Conservation (phyloP, 1,140 invertebrate species). For the Teleogryllus occipitalis region DNA sequence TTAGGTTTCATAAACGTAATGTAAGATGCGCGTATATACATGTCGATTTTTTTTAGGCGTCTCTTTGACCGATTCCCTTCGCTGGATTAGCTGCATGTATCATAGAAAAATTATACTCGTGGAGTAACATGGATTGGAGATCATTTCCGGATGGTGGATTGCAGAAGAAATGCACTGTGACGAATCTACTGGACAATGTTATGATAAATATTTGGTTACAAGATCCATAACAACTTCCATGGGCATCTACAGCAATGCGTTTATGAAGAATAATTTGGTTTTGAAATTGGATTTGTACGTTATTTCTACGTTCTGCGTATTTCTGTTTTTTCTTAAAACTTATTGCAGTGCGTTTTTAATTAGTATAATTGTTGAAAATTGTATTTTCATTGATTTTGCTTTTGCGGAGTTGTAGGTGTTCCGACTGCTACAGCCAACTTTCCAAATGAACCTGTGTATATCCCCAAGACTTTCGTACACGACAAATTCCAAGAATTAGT, state of each 20-base stretch:
- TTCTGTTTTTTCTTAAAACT: too few species aligned
- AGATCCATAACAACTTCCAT: constrained; percentile 66
- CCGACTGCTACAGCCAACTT: constrained; percentile 14
- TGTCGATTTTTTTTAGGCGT: too few species aligned
- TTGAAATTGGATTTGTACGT: constrained; percentile 43
- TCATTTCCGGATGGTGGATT: constrained; percentile 62
- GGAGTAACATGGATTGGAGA: constrained; percentile 54
- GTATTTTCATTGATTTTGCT: neutral
- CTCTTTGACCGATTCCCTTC: constrained; percentile 52
- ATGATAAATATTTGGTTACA: constrained; percentile 82
- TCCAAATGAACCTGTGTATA: constrained; percentile 8
- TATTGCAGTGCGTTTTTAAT: too few species aligned
- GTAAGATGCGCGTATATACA: too few species aligned
- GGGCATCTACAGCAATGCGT: constrained; percentile 64
- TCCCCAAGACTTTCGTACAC: neutral
- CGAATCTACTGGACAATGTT: constrained; percentile 76
- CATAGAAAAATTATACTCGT: constrained; percentile 74
- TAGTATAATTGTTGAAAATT: too few species aligned
- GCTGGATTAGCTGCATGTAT: constrained; percentile 71
- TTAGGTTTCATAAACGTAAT: too few species aligned
- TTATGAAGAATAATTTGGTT: constrained; percentile 34
- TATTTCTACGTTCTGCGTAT: too few species aligned
- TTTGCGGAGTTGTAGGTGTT: neutral
- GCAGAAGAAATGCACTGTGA: constrained; percentile 49
- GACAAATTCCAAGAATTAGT: constrained; percentile 10